Base-by-base conservation (phyloP, 2,797 vertebrate genomes). In the Psittacula echo region DNA sequence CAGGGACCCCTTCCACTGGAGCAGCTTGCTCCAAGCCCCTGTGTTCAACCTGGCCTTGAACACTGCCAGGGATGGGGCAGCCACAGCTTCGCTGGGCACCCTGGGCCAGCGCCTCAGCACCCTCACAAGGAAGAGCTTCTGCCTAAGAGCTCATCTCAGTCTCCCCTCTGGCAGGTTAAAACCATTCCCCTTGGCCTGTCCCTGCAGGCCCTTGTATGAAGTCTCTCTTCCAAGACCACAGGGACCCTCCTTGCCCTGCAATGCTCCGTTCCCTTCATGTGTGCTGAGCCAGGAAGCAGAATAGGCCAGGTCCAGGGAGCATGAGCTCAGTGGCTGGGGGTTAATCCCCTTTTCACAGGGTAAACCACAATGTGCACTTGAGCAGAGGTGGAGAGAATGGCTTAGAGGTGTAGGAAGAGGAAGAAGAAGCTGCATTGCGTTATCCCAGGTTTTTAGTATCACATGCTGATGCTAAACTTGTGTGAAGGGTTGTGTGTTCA, bases 291-390 rank as follows among this genome's bases (percentile, higher is more conserved):
- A 34, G 42, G 39, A 18, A n/a, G 67, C 74, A 74, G 58, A 60
- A 29, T 0, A 7, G 20, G 50, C 26, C 26, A 5, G 41, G 20
- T 18, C 21, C 20, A 0, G 81, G 4, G 56, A 54, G 26, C 14
- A 7, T 0, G 21, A 51, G 5, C 30, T 50, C 1, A 0, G 27
- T 37, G 67, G 4, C 32, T 16, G 44, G 37, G 42, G 8, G 8
- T 32, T 73, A 3, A 51, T 54, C 23, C 15, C 47, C 22, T 41
- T 51, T n/a, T 47, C 8, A 0, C 3, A 64, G 51, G 51, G 5
- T 32, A 58, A 85, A 65, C 32, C 2, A 2, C 53, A 24, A 1
- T 0, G 1, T 16, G 39, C 18, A 1, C 60, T 64, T 44, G 34
- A 27, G 67, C 64, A 53, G 79, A 53, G 83, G 1, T 10, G 66